Evolutionary conservation across 1,140 invertebrate species (phyloP).

Genomic region (Plodia interpunctella): DNA sequence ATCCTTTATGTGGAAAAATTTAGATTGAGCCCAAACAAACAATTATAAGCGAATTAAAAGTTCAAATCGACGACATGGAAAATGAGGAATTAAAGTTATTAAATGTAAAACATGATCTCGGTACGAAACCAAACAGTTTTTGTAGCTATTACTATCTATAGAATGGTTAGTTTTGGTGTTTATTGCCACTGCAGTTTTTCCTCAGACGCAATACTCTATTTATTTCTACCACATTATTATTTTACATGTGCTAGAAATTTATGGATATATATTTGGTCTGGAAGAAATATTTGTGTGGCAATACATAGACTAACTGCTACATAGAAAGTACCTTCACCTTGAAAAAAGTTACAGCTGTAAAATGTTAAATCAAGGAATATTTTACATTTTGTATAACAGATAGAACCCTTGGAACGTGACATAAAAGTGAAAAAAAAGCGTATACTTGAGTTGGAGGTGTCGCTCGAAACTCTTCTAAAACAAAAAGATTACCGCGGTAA

Average conservation of each 20-base stretch:
- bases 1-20: not conserved
- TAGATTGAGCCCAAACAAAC: conserved; percentile 83
- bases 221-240: no score
- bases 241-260: no score
- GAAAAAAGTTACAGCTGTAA: conserved; percentile 68
- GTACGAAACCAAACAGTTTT: conserved; percentile 35
- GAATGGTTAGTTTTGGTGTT: not conserved
- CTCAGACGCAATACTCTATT: no score
- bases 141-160: conserved; percentile 13
- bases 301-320: no score
- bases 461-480: conserved; percentile 84
- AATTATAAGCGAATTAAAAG: conserved; percentile 81
- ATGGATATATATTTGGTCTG: no score
- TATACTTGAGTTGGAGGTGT: conserved; percentile 85
- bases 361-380: conserved; percentile 14
- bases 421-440: conserved; percentile 89
- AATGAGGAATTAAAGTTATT: conserved; percentile 67
- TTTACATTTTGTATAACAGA: conserved; percentile 77
- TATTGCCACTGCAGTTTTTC: no score
- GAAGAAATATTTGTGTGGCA: no score
- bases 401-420: conserved; percentile 88
- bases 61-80: conserved; percentile 82
- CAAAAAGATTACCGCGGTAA: conserved; percentile 78
- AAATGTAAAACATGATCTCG: conserved; percentile 66
- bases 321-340: not conserved